Conservation (phyloP, 2,797 vertebrate species). For the Sebastes aleutianus region DNA sequence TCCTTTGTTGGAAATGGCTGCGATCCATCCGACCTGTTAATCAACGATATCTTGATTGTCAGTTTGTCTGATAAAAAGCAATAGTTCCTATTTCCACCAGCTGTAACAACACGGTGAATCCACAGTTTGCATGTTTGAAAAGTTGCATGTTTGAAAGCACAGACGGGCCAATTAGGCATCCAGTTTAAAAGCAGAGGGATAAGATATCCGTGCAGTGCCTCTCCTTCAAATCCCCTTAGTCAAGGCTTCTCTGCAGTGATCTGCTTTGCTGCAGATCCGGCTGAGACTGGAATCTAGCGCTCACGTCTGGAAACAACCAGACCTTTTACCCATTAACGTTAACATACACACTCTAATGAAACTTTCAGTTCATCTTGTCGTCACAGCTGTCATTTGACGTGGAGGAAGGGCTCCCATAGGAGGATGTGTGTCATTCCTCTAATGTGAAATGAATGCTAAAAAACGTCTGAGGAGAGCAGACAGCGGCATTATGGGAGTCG, state of each 20-base stretch:
- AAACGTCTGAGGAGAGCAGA: slow-evolving; percentile 51
- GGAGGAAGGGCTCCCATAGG: background rate
- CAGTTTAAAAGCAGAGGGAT: slow-evolving; percentile 57
- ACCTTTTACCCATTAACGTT: slow-evolving; percentile 64
- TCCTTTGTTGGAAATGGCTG: background rate
- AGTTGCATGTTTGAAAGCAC: slow-evolving; percentile 13
- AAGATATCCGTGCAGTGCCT: slow-evolving; percentile 43
- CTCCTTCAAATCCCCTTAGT: slow-evolving; percentile 69
- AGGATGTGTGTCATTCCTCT: slow-evolving; percentile 18
- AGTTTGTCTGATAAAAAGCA: background rate
- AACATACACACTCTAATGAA: slow-evolving; percentile 9
- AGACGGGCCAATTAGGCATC: slow-evolving; percentile 55
- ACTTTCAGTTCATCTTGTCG: slow-evolving; percentile 16
- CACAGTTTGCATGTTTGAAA: background rate
- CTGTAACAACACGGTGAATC: background rate
- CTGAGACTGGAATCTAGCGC: slow-evolving; percentile 47
- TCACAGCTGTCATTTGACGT: background rate
- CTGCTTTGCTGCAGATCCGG: slow-evolving; percentile 68
- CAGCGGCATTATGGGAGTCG: slow-evolving; percentile 56
- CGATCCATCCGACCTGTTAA: background rate
- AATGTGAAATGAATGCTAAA: slow-evolving; percentile 67
- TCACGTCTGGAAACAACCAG: slow-evolving; percentile 48
- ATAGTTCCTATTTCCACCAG: slow-evolving; percentile 1
- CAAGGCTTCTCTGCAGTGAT: slow-evolving; percentile 69
- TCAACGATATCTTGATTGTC: background rate